phyloP scores from a whole-genome alignment of 2,797 vertebrate genomes.

The Oryzias sinensis region DNA sequence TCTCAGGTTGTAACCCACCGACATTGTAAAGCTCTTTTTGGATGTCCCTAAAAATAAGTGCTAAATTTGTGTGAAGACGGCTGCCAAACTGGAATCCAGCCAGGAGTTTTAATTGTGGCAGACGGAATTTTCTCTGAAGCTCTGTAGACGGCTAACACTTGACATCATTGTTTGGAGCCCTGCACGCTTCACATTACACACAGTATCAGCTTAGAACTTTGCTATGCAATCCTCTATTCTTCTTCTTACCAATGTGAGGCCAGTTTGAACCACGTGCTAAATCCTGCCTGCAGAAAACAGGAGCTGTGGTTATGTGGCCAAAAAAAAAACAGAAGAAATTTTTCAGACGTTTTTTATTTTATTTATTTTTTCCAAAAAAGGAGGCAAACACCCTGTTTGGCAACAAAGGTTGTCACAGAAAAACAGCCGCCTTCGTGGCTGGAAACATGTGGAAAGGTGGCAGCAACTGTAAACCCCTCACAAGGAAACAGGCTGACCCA shows the following conservation, averaged over 20 bases:
- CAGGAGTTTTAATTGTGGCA: constrained; percentile 23
- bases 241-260: constrained; percentile 22
- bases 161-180: constrained; percentile 20
- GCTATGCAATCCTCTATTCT: constrained; percentile 25
- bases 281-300: constrained; percentile 48
- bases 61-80: constrained; percentile 20
- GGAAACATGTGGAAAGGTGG: constrained; percentile 23
- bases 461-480: constrained; percentile 22
- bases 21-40: constrained; percentile 40
- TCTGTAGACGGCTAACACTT: constrained; percentile 12
- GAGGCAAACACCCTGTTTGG: constrained; percentile 10
- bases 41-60: constrained; percentile 50
- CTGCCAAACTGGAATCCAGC: constrained; percentile 34
- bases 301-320: constrained; percentile 23
- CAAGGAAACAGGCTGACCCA: constrained; percentile 55
- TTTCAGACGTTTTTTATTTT: too few species aligned
- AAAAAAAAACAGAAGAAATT: too few species aligned
- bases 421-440: constrained; percentile 8
- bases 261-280: constrained; percentile 46
- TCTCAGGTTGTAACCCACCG: constrained; percentile 17
- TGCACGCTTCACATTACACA: not conserved
- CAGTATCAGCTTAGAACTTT: constrained; percentile 31
- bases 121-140: constrained; percentile 13
- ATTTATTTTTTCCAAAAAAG: too few species aligned
- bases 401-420: constrained; percentile 4